These are phyloP conservation scores for Psilopsiagon aurifrons DNA, from an alignment of 2,113 vertebrate species.

Conservation along the genomic window DNA sequence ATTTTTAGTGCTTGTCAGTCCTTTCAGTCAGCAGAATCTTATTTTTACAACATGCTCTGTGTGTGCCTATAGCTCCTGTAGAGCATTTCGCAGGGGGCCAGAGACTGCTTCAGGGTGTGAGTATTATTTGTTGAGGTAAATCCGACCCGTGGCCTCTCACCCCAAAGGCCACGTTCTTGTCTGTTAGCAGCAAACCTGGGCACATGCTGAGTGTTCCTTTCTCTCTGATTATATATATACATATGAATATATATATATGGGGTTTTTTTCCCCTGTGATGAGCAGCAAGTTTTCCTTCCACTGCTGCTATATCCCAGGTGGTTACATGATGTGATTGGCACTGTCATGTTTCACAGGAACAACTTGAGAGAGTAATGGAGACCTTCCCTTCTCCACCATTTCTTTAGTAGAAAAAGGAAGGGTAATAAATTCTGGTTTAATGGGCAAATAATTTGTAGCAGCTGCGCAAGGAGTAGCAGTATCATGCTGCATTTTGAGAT, in stretches of 20 bases:
- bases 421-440: not conserved
- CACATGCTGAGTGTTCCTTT: not conserved
- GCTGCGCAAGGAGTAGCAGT: not conserved
- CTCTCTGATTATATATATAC: not conserved
- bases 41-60: not conserved
- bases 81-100: not conserved
- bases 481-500: not conserved
- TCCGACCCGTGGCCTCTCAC: not conserved
- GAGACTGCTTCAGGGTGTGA: rapidly evolving
- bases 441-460: not conserved
- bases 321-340: not conserved
- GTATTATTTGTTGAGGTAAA: not conserved
- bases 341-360: not conserved
- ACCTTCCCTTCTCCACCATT: not conserved
- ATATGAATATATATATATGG: too few relatives aligned
- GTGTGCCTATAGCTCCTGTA: not conserved
- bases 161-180: not conserved
- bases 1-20: not conserved
- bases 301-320: not conserved
- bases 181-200: not conserved
- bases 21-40: not conserved
- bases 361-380: not conserved
- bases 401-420: not conserved
- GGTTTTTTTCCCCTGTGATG: not conserved
- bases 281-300: not conserved